Base-by-base conservation (phyloP, 2,113 vertebrate species). In the Hippopotamus amphibius region DNA sequence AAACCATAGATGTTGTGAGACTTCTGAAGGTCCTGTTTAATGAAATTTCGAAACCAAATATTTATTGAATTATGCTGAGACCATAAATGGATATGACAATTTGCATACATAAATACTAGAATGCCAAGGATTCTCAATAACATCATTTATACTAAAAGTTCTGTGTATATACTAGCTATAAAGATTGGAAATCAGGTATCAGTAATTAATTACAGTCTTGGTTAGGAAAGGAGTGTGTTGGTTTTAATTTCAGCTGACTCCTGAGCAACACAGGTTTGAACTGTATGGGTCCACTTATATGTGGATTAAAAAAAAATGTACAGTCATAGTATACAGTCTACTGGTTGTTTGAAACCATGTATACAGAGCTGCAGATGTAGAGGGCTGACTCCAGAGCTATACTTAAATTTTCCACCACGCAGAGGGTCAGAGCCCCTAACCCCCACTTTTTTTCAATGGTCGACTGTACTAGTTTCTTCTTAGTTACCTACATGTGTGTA, bases 221-320 rank as follows among this genome's bases (percentile, higher is more conserved):
- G 5, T 26, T 89, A 22, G 16, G 16, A 22, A 86, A 74, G 63
- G 57, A 57, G 30, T 55, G 50, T 9, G 30, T 66, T 94, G 37
- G 12, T 43, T 92, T 89, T 87, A 87, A 59, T 93, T 69, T 53
- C 19, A 19, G 30, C n/a, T 53, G 48, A 79, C 19, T 22, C 19
- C 76, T 79, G 76, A 79, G 55, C 50, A 53, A 53, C 30, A 50
- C 48, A 79, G 19, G 11, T 55, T 33, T 79, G 48, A 53, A 79
- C 5, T 79, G 13, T n/a, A 22, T 0, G 0, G 33, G 17, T 79
- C 30, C 30, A 53, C 48, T 79, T 22, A n/a, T 0, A 13, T 55
- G 30, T 55, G 76, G 30, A 53, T 79, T 74, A 0, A n/a, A 22
- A 53, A n/a, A n/a, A 79, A 22, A n/a, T 4, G 10, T 79, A 22